Evolutionary conservation across 2,888 invertebrate genomes (phyloP).

Genomic region (Meta bourneti): DNA sequence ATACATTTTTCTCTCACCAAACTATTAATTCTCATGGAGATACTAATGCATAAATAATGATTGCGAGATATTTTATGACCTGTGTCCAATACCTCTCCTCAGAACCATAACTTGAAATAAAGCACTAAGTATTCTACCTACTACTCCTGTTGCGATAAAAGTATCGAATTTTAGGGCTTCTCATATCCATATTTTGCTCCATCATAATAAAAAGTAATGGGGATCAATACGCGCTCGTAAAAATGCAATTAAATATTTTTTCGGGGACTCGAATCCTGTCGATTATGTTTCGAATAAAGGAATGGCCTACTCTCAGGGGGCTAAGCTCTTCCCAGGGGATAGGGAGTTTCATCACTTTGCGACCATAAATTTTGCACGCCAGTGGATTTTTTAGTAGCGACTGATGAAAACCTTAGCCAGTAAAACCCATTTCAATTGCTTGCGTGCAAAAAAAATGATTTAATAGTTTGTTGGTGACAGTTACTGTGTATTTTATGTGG

Average conservation of each 20-base stretch:
- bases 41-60: constrained; percentile 12
- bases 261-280: constrained; percentile 19
- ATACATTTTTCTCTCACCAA: not conserved
- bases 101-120: constrained; percentile 24
- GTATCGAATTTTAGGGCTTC: not conserved
- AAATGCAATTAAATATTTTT: constrained; percentile 64
- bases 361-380: constrained; percentile 1
- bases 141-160: constrained; percentile 6
- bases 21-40: not conserved
- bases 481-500: not conserved
- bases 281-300: constrained; percentile 26
- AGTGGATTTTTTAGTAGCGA: not conserved
- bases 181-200: constrained; percentile 8
- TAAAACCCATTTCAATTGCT: not conserved
- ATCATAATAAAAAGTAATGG: constrained; percentile 48
- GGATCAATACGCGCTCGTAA: constrained; percentile 21
- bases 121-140: not conserved
- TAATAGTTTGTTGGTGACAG: not conserved
- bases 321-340: not conserved
- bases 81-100: not conserved
- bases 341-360: constrained; percentile 14
- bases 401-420: not conserved
- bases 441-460: not conserved
- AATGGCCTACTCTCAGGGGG: not conserved
- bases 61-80: not conserved